These are phyloP conservation scores for Herminia tarsipennalis DNA, from an alignment of 2,888 invertebrate species.

Conservation along the genomic window DNA sequence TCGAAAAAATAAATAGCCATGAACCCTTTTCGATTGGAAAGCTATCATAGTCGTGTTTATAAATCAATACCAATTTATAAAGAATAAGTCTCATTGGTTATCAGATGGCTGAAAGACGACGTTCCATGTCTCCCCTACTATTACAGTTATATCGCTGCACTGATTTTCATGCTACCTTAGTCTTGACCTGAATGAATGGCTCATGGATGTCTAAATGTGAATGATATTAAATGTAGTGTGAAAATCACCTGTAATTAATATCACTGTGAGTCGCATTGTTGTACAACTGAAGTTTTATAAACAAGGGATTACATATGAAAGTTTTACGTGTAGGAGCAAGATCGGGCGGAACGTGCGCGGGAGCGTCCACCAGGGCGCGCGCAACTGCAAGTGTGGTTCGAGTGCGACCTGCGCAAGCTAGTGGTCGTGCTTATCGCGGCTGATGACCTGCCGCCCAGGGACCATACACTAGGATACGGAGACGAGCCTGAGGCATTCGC, in stretches of 20 bases:
- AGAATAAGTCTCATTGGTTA: no score
- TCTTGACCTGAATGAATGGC: neutral
- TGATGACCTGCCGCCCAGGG: conserved; percentile 92
- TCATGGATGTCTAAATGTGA: neutral
- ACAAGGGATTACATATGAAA: conserved; percentile 21
- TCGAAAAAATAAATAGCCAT: no score
- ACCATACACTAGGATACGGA: conserved; percentile 92
- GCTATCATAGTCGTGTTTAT: no score
- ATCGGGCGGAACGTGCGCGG: conserved; percentile 70
- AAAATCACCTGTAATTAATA: conserved; percentile 12
- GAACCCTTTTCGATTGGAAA: no score
- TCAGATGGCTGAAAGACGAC: no score
- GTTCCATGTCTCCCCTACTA: no score
- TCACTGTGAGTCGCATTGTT: conserved; percentile 41
- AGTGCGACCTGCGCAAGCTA: conserved; percentile 92
- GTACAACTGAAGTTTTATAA: conserved; percentile 22
- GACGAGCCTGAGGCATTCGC: conserved; percentile 93
- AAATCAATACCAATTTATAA: no score
- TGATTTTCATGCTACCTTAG: conserved; percentile 9
- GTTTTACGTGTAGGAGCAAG: conserved; percentile 70
- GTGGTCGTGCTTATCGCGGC: conserved; percentile 94
- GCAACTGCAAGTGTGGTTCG: conserved; percentile 96
- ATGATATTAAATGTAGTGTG: conserved; percentile 3
- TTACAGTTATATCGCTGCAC: conserved; percentile 17
- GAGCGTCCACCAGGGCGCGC: conserved; percentile 92